phyloP scores from a whole-genome alignment of 92 coral and sea anemone genomes.

The Porites divaricata region DNA sequence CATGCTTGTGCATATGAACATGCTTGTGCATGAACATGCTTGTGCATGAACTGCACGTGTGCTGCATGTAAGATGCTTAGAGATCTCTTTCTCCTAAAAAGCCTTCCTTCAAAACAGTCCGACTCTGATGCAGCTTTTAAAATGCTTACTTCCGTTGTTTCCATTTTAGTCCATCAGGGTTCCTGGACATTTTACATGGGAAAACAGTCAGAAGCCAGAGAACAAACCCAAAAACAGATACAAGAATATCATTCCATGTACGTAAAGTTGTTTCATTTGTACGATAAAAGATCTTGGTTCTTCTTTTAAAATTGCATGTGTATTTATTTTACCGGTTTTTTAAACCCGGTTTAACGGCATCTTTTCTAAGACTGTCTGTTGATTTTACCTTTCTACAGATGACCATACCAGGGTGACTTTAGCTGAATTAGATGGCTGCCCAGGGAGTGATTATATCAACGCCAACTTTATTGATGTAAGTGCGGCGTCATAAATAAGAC shows the following conservation, averaged over 20 bases:
- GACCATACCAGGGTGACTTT: constrained; percentile 75
- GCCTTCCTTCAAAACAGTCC: too few species aligned
- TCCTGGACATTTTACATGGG: constrained; percentile 80
- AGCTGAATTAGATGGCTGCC: constrained; percentile 64
- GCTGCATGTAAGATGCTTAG: too few species aligned
- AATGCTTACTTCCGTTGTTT: neutral
- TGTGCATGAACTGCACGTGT: too few species aligned
- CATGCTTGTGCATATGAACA: too few species aligned
- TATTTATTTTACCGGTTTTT: too few species aligned
- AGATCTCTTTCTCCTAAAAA: too few species aligned
- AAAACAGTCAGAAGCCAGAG: constrained; percentile 76
- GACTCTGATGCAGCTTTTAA: too few species aligned
- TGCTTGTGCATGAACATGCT: too few species aligned
- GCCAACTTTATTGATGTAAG: constrained; percentile 92
- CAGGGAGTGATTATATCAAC: constrained; percentile 80
- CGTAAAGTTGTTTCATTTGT: constrained; percentile 17
- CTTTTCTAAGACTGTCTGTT: neutral
- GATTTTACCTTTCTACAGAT: constrained; percentile 46
- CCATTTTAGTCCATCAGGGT: constrained; percentile 74
- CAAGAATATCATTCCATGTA: constrained; percentile 82
- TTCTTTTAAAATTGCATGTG: neutral
- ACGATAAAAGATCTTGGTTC: neutral
- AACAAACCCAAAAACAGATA: constrained; percentile 89
- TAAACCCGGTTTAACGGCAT: too few species aligned
- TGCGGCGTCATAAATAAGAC: neutral